Percentiles rank a stretch among this genome's conserved stretches.
These are phyloP conservation scores for Luscinia megarhynchos DNA, from an alignment of 2,797 vertebrate genomes.

Conservation along the genomic window DNA sequence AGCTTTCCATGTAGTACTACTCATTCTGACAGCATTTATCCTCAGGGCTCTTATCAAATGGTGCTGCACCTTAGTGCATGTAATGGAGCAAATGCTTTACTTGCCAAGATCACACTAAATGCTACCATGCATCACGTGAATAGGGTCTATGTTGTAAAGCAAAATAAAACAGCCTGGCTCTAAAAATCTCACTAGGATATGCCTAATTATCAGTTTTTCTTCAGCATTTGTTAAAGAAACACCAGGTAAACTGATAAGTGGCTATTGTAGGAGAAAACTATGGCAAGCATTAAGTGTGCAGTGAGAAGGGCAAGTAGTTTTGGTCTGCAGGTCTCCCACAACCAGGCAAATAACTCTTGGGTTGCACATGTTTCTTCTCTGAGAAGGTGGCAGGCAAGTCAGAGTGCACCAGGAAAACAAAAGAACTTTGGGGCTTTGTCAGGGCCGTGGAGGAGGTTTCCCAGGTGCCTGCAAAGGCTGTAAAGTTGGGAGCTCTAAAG, in stretches of 20 bases:
- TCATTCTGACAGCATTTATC: background rate
- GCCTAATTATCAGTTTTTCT: background rate
- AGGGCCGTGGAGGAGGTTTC: background rate
- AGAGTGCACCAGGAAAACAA: background rate
- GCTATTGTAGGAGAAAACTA: background rate
- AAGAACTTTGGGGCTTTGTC: background rate
- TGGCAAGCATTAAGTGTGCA: background rate
- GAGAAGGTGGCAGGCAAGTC: background rate
- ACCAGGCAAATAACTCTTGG: background rate
- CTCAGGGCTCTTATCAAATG: background rate
- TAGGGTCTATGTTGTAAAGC: background rate
- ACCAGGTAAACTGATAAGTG: background rate
- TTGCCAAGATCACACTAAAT: background rate
- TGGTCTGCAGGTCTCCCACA: background rate
- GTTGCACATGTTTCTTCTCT: background rate
- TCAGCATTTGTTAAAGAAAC: background rate
- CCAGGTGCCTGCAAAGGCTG: slow-evolving; percentile 2
- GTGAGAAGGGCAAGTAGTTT: background rate
- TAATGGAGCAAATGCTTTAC: background rate
- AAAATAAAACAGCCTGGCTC: background rate
- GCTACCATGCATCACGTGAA: fast-evolving
- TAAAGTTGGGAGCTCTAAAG: slow-evolving; percentile 8
- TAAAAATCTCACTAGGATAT: background rate
- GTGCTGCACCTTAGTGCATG: background rate
- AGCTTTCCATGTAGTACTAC: background rate